Evolutionary conservation across 1,140 invertebrate genomes (phyloP), one percentile per base, ranked within the genome.

Genomic region (Drosophila jambulina): DNA sequence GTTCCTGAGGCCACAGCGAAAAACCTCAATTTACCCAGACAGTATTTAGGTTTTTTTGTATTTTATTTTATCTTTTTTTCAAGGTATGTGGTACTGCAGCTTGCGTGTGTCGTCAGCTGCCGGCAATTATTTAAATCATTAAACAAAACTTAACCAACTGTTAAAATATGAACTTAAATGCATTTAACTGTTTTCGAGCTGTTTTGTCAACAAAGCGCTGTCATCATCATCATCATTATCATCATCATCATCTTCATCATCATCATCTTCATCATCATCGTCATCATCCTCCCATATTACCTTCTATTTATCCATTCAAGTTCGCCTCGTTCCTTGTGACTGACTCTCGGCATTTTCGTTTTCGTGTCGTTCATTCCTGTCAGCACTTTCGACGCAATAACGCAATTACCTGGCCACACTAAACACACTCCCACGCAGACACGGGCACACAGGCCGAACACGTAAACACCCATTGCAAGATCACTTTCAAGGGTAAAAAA

Each of bases 91-190:
- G 19, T n/a, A n/a, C n/a, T 56, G 25, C 58, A 15, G 72, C 60
- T 49, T 67, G 40, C 40, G 59, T 45, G 36, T 40, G 46, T 45
- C 27, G 75, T 45, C 56, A 74, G 63, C 63, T 63, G 58, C 43
- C 78, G 48, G 83, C 81, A 88, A 88, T 88, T 88, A 88, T 88
- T 88, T 70, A 88, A 88, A 90, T 88, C 81, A 90, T 80, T 88
- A 88, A 88, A 88, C 81, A 72, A 84, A 88, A 90, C 85, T 90
- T 88, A 88, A 88, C 85, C 85, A 88, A 88, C 85, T 88, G 85
- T 88, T 88, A 88, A 88, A 88, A 88, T 90, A 88, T 88, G 61
- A 88, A 88, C 85, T 88, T 90, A 88, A 88, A 85, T 90, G 85
- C 85, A 88, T 85, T 88, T 88, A 88, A 90, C 81, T 85, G 80